Evolutionary conservation across 2,113 vertebrate species (phyloP).

Genomic region (Anser cygnoides): DNA sequence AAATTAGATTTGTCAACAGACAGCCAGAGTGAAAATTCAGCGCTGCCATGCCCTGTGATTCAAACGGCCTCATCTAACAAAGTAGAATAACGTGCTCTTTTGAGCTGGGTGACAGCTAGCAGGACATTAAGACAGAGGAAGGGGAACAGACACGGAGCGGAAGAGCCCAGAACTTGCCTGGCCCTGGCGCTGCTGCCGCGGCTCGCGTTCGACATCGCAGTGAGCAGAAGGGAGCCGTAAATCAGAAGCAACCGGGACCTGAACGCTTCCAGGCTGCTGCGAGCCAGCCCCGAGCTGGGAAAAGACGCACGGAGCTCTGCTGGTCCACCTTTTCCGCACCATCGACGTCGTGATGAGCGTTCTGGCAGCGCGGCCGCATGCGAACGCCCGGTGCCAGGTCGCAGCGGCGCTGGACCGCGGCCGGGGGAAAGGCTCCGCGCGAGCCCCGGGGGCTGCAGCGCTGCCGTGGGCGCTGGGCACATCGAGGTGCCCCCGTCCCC

Average conservation of each 20-base stretch:
- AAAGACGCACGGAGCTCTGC: background rate
- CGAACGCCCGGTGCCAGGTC: fast-evolving
- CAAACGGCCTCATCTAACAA: background rate
- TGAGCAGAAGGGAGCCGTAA: no score
- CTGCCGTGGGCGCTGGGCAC: background rate
- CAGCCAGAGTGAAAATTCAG: background rate
- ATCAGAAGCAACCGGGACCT: background rate
- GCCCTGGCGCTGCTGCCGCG: background rate
- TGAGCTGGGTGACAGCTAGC: background rate
- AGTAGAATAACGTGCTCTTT: background rate
- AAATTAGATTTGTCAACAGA: conserved; percentile 8
- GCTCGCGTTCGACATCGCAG: fast-evolving
- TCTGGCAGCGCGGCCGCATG: fast-evolving
- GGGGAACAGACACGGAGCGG: background rate
- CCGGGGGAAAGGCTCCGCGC: background rate
- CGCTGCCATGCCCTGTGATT: background rate
- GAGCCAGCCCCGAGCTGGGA: fast-evolving
- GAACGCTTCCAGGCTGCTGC: background rate
- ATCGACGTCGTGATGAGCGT: fast-evolving
- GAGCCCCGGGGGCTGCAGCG: background rate
- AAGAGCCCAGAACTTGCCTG: background rate
- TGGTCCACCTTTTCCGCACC: background rate
- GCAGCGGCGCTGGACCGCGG: background rate
- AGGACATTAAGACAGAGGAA: background rate
- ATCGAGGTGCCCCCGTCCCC: background rate